Conservation (phyloP, 2,888 invertebrate species). For the Eristalinus aeneus region DNA sequence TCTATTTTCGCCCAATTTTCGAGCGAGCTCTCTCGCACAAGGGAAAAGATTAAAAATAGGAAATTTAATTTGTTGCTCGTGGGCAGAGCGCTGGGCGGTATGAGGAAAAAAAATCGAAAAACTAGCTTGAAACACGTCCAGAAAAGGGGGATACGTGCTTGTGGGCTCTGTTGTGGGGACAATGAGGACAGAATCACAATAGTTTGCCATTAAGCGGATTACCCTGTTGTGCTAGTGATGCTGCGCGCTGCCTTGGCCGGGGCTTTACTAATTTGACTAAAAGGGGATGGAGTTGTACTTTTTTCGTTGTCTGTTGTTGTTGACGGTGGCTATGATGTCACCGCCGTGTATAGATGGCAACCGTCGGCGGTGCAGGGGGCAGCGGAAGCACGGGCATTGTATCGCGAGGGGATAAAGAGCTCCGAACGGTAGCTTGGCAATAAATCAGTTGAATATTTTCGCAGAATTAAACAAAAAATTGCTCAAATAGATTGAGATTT, state of each 20-base stretch:
- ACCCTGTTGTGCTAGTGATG: slow-evolving; percentile 29
- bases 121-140: background rate
- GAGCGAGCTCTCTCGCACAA: slow-evolving; percentile 23
- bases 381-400: background rate
- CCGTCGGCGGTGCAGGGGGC: no score
- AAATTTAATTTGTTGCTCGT: slow-evolving; percentile 62
- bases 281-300: slow-evolving; percentile 24
- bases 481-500: slow-evolving; percentile 47
- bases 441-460: slow-evolving; percentile 60
- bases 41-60: slow-evolving; percentile 49
- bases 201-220: slow-evolving; percentile 66
- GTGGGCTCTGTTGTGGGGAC: slow-evolving; percentile 57
- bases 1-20: slow-evolving; percentile 41
- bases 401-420: slow-evolving; percentile 51
- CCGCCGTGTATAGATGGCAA: background rate
- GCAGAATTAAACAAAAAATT: slow-evolving; percentile 60
- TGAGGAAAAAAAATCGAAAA: background rate
- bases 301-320: background rate
- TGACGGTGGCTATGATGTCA: background rate
- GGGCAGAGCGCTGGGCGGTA: background rate
- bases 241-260: slow-evolving; percentile 10
- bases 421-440: slow-evolving; percentile 14
- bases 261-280: slow-evolving; percentile 65
- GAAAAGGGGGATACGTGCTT: slow-evolving; percentile 47
- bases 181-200: slow-evolving; percentile 63